These are phyloP conservation scores for Plectropomus leopardus DNA, from an alignment of 2,113 vertebrate genomes.

Conservation along the genomic window DNA sequence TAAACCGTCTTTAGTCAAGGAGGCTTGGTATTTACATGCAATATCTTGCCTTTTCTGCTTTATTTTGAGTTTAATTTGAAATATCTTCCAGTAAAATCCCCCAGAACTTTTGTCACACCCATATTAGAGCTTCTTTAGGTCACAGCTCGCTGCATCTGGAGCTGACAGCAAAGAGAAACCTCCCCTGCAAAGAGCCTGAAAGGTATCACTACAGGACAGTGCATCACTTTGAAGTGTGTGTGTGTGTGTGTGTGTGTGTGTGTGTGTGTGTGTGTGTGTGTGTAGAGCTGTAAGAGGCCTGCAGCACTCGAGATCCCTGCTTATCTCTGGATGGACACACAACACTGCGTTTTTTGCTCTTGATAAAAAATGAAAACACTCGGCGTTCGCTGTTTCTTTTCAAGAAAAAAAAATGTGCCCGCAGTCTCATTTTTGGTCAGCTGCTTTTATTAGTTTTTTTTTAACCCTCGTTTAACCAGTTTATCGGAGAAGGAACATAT, in stretches of 20 bases:
- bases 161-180: background rate
- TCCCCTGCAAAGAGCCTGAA: constrained; percentile 30
- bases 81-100: background rate
- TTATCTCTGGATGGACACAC: constrained; percentile 11
- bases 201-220: constrained; percentile 25
- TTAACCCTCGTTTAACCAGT: constrained; percentile 28
- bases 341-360: background rate
- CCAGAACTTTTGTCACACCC: background rate
- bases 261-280: background rate
- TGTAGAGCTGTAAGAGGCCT: background rate
- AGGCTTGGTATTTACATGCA: background rate
- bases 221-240: constrained; percentile 20
- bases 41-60: background rate
- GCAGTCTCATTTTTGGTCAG: constrained; percentile 48
- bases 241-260: background rate
- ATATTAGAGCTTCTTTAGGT: background rate
- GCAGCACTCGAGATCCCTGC: background rate
- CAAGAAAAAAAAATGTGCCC: constrained; percentile 5
- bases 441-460: constrained; percentile 41
- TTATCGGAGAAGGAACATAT: constrained; percentile 17
- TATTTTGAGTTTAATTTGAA: background rate
- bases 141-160: background rate
- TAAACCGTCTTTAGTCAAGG: too few species aligned
- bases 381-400: background rate
- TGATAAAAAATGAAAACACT: background rate